Evolutionary conservation across 2,888 invertebrate species (phyloP).

Genomic region (Drosophila lacicola): DNA sequence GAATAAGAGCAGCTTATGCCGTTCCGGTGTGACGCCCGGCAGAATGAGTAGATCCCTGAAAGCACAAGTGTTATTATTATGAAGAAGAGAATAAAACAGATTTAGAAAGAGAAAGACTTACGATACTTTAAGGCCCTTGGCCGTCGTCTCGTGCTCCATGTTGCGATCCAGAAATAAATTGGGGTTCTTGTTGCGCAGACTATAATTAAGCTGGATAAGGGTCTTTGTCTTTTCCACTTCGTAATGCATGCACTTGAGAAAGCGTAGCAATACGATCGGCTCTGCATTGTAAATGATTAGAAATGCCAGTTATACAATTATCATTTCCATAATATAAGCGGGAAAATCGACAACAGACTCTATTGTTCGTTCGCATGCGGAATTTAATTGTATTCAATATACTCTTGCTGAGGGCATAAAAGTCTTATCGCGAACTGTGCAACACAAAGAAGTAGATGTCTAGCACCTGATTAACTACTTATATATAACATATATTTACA

Average conservation of each 20-base stretch:
- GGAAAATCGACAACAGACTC: conserved; percentile 14
- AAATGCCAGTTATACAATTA: conserved; percentile 20
- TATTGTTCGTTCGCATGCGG: conserved; percentile 11
- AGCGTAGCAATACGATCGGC: conserved; percentile 73
- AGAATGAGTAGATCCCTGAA: conserved; percentile 73
- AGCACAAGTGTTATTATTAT: not conserved
- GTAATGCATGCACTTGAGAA: conserved; percentile 74
- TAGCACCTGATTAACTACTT: not conserved
- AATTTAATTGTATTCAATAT: not conserved
- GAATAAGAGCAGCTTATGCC: conserved; percentile 69
- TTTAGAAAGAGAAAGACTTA: conserved; percentile 29
- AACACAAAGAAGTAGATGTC: not conserved
- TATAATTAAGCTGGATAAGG: conserved; percentile 84
- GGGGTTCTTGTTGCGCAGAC: conserved; percentile 86
- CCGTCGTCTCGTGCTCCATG: conserved; percentile 79
- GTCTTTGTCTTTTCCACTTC: conserved; percentile 76
- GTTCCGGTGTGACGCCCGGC: conserved; percentile 80
- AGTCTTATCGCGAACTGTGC: not conserved
- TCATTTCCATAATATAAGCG: conserved; percentile 2
- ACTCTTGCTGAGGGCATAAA: not conserved
- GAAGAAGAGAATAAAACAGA: not conserved
- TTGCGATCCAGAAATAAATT: conserved; percentile 86
- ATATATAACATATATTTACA: not conserved
- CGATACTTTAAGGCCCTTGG: conserved; percentile 60
- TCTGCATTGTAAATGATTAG: conserved; percentile 61